Conservation (phyloP, 2,888 invertebrate genomes). For the Anagyrus pseudococci region DNA sequence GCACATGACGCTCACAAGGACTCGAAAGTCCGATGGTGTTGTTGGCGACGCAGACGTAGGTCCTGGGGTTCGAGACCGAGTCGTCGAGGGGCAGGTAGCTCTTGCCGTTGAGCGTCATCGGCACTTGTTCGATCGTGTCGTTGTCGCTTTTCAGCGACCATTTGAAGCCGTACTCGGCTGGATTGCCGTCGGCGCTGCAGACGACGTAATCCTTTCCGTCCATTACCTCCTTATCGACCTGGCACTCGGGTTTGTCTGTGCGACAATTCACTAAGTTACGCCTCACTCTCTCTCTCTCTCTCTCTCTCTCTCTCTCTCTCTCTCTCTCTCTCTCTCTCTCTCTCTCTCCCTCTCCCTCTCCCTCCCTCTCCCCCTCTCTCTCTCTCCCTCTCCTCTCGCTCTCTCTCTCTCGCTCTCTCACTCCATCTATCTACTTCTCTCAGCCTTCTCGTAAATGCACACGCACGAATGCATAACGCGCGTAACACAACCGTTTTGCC, state of each 20-base stretch:
- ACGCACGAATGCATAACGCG: too few species aligned
- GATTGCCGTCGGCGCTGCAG: constrained; percentile 84
- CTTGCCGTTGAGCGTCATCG: constrained; percentile 65
- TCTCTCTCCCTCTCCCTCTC: neutral
- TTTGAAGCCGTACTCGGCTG: constrained; percentile 76
- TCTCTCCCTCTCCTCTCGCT: neutral
- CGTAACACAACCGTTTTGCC: too few species aligned
- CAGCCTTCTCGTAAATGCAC: too few species aligned
- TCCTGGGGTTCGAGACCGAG: constrained; percentile 71
- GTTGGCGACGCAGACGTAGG: constrained; percentile 85
- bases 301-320: neutral
- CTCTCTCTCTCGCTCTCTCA: too few species aligned
- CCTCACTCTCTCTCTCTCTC: neutral
- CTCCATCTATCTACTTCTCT: too few species aligned
- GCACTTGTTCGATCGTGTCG: constrained; percentile 73
- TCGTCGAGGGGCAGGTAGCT: constrained; percentile 72
- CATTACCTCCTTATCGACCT: constrained; percentile 75
- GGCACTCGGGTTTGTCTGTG: constrained; percentile 84
- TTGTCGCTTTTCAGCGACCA: constrained; percentile 88
- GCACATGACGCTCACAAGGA: constrained; percentile 65
- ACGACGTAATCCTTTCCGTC: constrained; percentile 79
- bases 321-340: neutral
- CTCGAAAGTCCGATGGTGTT: constrained; percentile 77
- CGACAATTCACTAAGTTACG: constrained; percentile 35
- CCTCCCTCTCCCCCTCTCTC: neutral